Evolutionary conservation across 2,113 vertebrate species (phyloP), one percentile per base, ranked within the genome.

Genomic region (Ondatra zibethicus): DNA sequence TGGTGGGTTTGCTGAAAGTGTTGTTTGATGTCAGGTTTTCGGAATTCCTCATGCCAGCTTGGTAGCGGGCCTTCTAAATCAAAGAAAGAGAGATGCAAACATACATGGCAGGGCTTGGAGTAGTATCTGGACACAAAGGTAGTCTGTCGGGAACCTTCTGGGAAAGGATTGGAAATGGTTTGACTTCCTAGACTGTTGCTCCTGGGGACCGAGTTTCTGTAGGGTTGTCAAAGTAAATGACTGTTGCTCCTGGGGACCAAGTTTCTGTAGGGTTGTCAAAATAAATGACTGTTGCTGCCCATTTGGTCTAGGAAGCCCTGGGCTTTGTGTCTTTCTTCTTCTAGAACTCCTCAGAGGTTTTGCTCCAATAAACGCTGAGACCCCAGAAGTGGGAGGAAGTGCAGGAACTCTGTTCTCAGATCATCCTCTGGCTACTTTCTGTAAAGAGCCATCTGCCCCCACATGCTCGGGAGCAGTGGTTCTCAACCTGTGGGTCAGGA

Each of bases 1-100:
- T 99, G 10, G 99, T 99, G 58, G 99, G 99, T 97, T 99, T 99
- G 98, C 99, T 99, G 97, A 99, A 99, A 75, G 99, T 98, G 21
- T 99, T 99, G 97, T 98, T 99, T 92, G 98, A 98, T 13, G 99
- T 98, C 98, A 99, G 99, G 80, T 98, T 99, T 55, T 99, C 99
- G 94, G 99, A 98, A 61, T 98, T 99, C 91, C 98, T 99, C 72
- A 98, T 98, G 97, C 98, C 98, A 88, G 99, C 96, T 97, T 99
- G 99, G 97, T 99, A 99, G 97, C 93, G 99, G 97, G 99, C 98
- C 97, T 99, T 99, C 99, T 99, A 98, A 96, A 98, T 92, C 75
- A 11, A 97, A 31, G 97, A 97, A 72, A 88, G 19, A 33, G 39
- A 68, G 23, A 68, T 16, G 23, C 33, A 92, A 39, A 95, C 33